These are phyloP conservation scores for Proisotoma minuta DNA, from an alignment of 2,888 invertebrate genomes.

Conservation along the genomic window DNA sequence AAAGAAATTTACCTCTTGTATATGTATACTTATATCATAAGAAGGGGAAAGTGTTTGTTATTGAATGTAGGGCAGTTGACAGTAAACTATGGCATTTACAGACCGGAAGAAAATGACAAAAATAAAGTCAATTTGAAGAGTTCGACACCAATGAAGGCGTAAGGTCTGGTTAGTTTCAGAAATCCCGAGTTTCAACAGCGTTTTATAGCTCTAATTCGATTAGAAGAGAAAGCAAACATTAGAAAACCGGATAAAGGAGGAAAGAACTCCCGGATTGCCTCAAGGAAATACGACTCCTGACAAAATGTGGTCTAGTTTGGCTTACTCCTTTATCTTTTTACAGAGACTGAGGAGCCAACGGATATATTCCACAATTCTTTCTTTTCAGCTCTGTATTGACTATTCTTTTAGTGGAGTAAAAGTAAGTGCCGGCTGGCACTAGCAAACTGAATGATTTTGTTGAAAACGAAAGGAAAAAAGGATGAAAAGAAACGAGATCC, in stretches of 20 bases:
- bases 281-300: constrained; percentile 15
- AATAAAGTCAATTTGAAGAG: constrained; percentile 3
- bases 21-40: no score
- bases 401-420: not conserved
- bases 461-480: constrained; percentile 7
- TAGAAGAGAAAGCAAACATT: constrained; percentile 36
- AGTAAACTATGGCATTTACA: constrained; percentile 31
- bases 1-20: no score
- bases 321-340: constrained; percentile 5
- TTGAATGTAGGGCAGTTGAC: not conserved
- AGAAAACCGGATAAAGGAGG: constrained; percentile 19
- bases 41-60: no score
- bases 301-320: constrained; percentile 10
- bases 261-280: constrained; percentile 11
- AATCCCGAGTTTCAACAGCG: constrained; percentile 22
- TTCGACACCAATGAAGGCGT: not conserved
- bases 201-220: constrained; percentile 41
- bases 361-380: not conserved
- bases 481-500: not conserved
- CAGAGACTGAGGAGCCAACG: no score
- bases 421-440: not conserved
- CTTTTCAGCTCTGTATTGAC: not conserved
- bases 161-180: not conserved
- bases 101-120: constrained; percentile 31
- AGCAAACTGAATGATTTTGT: constrained; percentile 9